phyloP scores from a whole-genome alignment of 1,140 invertebrate species.

The Luehdorfia chinensis region DNA sequence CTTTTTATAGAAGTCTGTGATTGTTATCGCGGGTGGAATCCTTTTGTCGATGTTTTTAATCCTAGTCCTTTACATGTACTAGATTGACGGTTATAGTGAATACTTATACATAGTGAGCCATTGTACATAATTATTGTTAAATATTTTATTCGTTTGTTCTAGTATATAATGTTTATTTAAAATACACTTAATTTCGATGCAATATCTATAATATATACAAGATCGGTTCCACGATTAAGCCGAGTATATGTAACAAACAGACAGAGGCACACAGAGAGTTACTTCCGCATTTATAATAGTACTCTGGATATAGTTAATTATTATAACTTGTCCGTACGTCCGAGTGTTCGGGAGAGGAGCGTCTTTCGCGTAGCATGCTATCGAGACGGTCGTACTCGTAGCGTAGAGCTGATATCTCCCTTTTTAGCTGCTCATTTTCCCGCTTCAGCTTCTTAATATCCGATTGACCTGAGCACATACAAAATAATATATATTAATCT shows the following conservation, averaged over 20 bases:
- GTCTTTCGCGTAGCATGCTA: constrained; percentile 82
- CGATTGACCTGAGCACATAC: constrained; percentile 84
- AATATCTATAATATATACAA: no score
- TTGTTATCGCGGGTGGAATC: constrained; percentile 25
- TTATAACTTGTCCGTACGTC: constrained; percentile 68
- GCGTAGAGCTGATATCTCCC: constrained; percentile 90
- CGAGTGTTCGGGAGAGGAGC: constrained; percentile 71
- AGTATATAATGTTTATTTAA: no score
- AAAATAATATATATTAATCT: background rate
- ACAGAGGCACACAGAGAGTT: no score
- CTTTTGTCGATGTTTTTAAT: constrained; percentile 20
- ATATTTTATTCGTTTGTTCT: no score
- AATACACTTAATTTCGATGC: no score
- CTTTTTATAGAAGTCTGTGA: constrained; percentile 25
- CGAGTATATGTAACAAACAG: no score
- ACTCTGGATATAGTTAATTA: no score
- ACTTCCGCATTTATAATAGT: no score
- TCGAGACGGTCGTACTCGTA: constrained; percentile 93
- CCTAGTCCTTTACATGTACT: constrained; percentile 24
- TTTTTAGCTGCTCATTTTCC: constrained; percentile 90
- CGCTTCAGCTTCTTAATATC: constrained; percentile 92
- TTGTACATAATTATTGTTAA: no score
- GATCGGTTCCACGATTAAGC: no score
- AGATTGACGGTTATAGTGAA: no score
- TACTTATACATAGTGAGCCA: no score